A percentile compares a stretch with the other conserved stretches of the same genome.
Evolutionary conservation across 2,113 vertebrate species (phyloP).

Genomic region (Stomatorhinus ivindoensis): DNA sequence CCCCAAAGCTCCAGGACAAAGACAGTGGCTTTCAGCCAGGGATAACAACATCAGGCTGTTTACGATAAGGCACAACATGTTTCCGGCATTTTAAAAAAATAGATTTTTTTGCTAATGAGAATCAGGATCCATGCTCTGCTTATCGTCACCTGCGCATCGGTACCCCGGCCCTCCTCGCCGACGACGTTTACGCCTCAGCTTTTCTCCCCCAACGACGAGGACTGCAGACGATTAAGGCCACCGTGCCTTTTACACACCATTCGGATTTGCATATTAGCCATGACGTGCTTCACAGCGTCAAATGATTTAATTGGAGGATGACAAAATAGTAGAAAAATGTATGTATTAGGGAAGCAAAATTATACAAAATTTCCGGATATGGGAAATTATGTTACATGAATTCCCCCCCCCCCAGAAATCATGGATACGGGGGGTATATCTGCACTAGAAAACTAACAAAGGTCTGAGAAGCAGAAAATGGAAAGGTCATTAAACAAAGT

Average conservation of each 20-base stretch:
- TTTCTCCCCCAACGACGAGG: not conserved
- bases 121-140: not conserved
- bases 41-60: not conserved
- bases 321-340: not conserved
- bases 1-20: not conserved
- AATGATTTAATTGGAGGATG: slow-evolving; percentile 1
- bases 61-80: not conserved
- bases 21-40: not conserved
- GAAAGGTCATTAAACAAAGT: slow-evolving; percentile 26
- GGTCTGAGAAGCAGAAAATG: slow-evolving; percentile 21
- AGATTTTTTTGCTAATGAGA: not conserved
- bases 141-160: not conserved
- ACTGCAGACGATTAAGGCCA: not conserved
- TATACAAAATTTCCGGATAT: slow-evolving; percentile 6
- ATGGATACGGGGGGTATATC: slow-evolving; percentile 5
- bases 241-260: not conserved
- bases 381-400: slow-evolving; percentile 17
- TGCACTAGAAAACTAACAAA: slow-evolving; percentile 14
- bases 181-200: not conserved
- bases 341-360: slow-evolving; percentile 14
- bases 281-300: not conserved
- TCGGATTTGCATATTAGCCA: not conserved
- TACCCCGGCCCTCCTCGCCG: not conserved
- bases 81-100: not conserved
- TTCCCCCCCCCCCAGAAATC: not conserved